phyloP scores from a whole-genome alignment of 2,113 vertebrate genomes.

The Turdus rufiventris region DNA sequence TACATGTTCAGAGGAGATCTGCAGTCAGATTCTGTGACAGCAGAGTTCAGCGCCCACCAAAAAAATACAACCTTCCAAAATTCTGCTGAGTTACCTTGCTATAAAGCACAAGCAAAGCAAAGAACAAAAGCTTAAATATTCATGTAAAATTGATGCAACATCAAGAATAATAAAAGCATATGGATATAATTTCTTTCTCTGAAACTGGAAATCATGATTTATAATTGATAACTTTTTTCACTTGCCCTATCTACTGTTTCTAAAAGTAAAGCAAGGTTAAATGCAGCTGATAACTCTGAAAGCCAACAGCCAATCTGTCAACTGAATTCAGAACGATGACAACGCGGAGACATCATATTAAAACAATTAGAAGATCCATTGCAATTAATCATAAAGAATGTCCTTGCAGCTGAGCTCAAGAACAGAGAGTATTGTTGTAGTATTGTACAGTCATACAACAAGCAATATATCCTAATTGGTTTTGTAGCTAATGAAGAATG shows the following conservation, averaged over 20 bases:
- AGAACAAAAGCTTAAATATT: not conserved
- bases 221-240: not conserved
- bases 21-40: not conserved
- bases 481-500: conserved; percentile 37
- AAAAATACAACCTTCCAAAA: not conserved
- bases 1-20: not conserved
- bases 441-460: not conserved
- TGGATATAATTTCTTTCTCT: not conserved
- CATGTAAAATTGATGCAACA: not conserved
- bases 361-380: not conserved
- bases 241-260: not conserved
- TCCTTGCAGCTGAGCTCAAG: not conserved
- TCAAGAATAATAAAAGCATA: not conserved
- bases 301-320: not conserved
- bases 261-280: not conserved
- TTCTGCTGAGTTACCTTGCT: not conserved
- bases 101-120: not conserved
- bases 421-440: not conserved
- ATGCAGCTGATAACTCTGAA: not conserved
- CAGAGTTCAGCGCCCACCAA: fast-evolving
- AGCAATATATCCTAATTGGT: not conserved
- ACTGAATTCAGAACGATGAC: not conserved
- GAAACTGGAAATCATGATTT: not conserved
- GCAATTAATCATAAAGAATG: not conserved
- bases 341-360: not conserved